Evolutionary conservation across 2,797 vertebrate species (phyloP).

Genomic region (Passerculus sandwichensis): DNA sequence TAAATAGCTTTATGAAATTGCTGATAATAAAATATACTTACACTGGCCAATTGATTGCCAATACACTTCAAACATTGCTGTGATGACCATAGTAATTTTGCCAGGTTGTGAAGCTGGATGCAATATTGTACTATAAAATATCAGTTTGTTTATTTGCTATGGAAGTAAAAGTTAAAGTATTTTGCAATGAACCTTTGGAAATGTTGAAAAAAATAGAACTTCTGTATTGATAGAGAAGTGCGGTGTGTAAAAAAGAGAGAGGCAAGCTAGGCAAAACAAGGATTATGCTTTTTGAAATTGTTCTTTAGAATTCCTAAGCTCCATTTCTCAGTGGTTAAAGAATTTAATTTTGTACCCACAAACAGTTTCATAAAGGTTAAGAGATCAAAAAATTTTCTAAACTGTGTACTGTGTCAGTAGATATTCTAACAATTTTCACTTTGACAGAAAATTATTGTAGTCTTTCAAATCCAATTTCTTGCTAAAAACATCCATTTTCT

Average conservation of each 20-base stretch:
- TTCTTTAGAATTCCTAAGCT: not conserved
- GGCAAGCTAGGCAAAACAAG: not conserved
- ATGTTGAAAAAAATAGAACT: not conserved
- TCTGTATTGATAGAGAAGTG: not conserved
- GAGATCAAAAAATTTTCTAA: not conserved
- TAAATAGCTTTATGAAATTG: constrained; percentile 71
- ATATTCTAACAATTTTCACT: not conserved
- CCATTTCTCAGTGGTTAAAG: not conserved
- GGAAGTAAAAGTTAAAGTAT: not conserved
- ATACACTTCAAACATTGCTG: constrained; percentile 49
- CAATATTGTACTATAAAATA: not conserved
- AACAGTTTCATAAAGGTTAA: not conserved
- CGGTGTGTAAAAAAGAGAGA: not conserved
- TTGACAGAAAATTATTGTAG: not conserved
- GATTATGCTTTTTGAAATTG: not conserved
- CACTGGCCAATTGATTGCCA: constrained; percentile 74
- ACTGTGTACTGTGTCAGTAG: not conserved
- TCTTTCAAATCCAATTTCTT: not conserved
- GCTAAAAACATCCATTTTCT: constrained; percentile 51
- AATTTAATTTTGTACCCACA: not conserved
- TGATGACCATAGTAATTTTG: constrained; percentile 13
- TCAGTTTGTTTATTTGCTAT: not conserved
- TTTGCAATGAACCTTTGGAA: constrained; percentile 10
- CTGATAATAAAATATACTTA: constrained; percentile 78
- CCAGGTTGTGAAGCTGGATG: not conserved